These are phyloP conservation scores for Staurois parvus DNA, from an alignment of 2,797 vertebrate genomes.

Conservation along the genomic window DNA sequence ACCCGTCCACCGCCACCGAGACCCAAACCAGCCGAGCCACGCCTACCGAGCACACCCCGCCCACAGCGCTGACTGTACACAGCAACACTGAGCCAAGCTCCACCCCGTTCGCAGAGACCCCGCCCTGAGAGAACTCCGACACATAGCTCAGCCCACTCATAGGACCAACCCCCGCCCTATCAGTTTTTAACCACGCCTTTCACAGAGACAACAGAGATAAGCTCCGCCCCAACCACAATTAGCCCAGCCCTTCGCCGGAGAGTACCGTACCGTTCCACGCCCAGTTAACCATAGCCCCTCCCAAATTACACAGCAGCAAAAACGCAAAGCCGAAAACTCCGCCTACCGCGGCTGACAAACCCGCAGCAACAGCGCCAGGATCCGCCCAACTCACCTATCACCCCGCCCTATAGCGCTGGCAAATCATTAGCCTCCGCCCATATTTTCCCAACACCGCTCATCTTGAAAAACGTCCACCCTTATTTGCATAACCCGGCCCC, in stretches of 20 bases:
- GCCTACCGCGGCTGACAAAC: neutral
- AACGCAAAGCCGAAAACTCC: neutral
- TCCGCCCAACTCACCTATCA: neutral
- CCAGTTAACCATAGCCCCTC: neutral
- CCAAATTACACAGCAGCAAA: neutral
- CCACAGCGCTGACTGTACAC: slow-evolving; percentile 1
- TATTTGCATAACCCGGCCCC: neutral
- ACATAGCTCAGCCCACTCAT: too few relatives aligned
- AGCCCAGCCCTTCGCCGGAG: neutral
- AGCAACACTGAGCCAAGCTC: neutral
- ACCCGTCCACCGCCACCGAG: slow-evolving; percentile 5
- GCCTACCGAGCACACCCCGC: slow-evolving; percentile 3
- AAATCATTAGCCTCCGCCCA: neutral
- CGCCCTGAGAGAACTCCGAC: too few relatives aligned
- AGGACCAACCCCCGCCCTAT: neutral
- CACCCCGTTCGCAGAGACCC: neutral
- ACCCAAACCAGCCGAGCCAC: neutral
- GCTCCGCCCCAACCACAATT: neutral
- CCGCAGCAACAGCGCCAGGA: neutral
- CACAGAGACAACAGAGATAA: neutral
- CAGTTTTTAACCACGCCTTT: neutral
- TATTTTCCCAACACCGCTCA: neutral
- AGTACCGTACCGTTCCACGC: neutral
- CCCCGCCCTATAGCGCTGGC: neutral
- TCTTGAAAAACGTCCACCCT: neutral